Evolutionary conservation across 2,113 vertebrate species (phyloP).

Genomic region (Oceanodroma tethys): DNA sequence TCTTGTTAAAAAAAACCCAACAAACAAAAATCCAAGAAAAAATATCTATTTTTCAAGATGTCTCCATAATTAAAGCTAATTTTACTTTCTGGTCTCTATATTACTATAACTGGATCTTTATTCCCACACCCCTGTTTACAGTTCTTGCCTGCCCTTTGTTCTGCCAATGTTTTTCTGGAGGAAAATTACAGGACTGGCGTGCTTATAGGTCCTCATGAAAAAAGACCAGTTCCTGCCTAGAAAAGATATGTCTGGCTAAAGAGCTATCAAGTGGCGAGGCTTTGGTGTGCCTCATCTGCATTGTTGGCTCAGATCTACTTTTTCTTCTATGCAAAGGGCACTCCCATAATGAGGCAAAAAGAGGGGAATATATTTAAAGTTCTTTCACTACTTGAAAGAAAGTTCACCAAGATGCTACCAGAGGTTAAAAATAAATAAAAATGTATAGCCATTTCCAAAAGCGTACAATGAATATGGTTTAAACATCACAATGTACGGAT

Average conservation of each 20-base stretch:
- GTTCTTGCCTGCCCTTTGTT: background rate
- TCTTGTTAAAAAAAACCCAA: background rate
- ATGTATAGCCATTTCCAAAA: background rate
- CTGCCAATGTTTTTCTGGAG: background rate
- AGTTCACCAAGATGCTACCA: background rate
- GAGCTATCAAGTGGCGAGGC: background rate
- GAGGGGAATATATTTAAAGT: background rate
- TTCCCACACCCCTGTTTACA: background rate
- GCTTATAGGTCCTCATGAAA: background rate
- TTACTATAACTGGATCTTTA: background rate
- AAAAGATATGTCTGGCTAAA: background rate
- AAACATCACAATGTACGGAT: background rate
- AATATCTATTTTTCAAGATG: background rate
- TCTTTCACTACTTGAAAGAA: background rate
- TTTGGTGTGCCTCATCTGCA: background rate
- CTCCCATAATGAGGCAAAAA: background rate
- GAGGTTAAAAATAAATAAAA: background rate
- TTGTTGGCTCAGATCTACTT: background rate
- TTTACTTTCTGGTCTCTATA: background rate
- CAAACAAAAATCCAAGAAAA: background rate
- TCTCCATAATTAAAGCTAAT: background rate
- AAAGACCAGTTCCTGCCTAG: background rate
- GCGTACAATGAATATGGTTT: background rate
- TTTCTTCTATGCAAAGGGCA: background rate
- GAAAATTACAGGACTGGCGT: slow-evolving; percentile 25